Conservation (phyloP, 2,888 invertebrate genomes). For the Torymus texanus region DNA sequence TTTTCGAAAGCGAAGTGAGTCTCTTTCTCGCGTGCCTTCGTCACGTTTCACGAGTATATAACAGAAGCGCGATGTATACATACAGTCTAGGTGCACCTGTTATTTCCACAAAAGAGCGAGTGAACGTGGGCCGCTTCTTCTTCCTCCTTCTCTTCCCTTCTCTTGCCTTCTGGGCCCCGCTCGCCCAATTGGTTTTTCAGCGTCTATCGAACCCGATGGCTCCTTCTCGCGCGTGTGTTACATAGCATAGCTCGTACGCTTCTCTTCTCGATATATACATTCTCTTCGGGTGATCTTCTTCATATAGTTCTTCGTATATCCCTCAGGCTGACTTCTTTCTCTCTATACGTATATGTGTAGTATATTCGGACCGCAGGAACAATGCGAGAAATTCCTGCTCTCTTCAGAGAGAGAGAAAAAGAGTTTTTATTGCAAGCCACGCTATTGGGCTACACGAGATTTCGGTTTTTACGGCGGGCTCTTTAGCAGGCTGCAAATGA, state of each 20-base stretch:
- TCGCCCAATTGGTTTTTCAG: too few species aligned
- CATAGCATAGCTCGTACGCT: too few species aligned
- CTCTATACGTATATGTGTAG: neutral
- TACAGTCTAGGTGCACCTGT: slow-evolving; percentile 22
- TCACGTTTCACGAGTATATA: slow-evolving; percentile 6
- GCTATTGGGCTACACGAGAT: slow-evolving; percentile 12
- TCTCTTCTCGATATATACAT: too few species aligned
- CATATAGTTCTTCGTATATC: too few species aligned
- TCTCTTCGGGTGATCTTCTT: neutral
- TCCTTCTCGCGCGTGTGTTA: too few species aligned
- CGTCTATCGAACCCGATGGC: too few species aligned
- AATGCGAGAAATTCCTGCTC: slow-evolving; percentile 30
- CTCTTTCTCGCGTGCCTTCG: neutral
- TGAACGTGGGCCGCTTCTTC: neutral
- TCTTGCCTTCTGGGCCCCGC: too few species aligned
- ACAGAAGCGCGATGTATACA: too few species aligned
- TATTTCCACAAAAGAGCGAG: slow-evolving; percentile 39
- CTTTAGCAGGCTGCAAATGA: slow-evolving; percentile 41
- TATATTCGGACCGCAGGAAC: slow-evolving; percentile 9
- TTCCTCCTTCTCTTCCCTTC: neutral
- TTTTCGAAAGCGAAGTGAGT: neutral
- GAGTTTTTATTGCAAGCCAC: neutral
- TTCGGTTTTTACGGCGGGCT: slow-evolving; percentile 27
- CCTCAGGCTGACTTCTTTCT: neutral
- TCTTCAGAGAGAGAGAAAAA: neutral